Evolutionary conservation across 53 echinoderm and acorn worm species (phyloP), one percentile per base, ranked within the genome.

Genomic region (Henricia sp.): DNA sequence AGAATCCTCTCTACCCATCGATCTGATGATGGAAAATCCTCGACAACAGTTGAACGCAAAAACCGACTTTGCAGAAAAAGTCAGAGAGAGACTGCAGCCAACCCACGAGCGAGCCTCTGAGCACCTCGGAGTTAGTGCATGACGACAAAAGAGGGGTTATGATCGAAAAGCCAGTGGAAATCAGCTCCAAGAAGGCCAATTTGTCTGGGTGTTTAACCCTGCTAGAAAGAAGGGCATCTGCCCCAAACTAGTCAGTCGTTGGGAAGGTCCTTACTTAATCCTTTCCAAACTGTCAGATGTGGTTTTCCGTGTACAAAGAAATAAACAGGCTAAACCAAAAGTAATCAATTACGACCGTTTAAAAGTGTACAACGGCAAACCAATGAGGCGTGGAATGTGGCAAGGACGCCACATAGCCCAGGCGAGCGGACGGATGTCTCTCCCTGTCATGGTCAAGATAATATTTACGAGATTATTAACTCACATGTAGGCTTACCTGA

Each of bases 141-240:
- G 35, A 32, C 50, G 57, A 55, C 77, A 76, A 52, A 76, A 76
- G 57, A 53, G 21, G 17, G 38, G 38, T 4, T 76, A 76, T 57
- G 77, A 76, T 23, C 32, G 58, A 1, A 33, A 21, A 37, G 33
- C 37, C 8, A 56, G 35, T 53, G 32, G 57, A 52, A 41, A 33
- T 2, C 13, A n/a, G 2, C 33, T 76, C 34, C 54, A 33, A 21
- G 35, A 76, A 34, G 77, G 77, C 16, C 16, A 28, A 12, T 76
- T 76, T 37, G 58, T 56, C 33, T 56, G 53, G 57, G 19, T 76
- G 37, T 76, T 34, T 46, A 46, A 73, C 36, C 46, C 12, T n/a
- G 20, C 71, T 14, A 71, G 24, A 25, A 26, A 46, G 3, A 76
- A 76, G 39, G 74, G 74, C 3, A 26, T 74, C 6, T 74, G 42